Base-by-base conservation (phyloP, 2,888 invertebrate species). In the Acheta domesticus region DNA sequence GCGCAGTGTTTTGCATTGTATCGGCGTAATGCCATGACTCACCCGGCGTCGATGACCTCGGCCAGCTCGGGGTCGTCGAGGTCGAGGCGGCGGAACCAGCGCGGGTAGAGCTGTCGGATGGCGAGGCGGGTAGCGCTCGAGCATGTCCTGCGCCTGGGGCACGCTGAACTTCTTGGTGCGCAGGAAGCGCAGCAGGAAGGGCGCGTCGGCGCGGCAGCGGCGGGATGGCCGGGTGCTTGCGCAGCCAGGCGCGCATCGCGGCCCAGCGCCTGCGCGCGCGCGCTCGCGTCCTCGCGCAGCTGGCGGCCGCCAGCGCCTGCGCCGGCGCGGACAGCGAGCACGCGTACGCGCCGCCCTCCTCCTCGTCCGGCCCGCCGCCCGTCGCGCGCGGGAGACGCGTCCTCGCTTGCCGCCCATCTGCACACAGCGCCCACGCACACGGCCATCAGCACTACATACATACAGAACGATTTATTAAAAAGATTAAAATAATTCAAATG, bases 81-180 rank as follows among this genome's bases (percentile, higher is more conserved):
- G 84, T 96, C 94, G 77, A 96, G 88, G 80, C 93, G 92, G 83
- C 91, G 90, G 88, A 96, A 97, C 96, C 96, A 96, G 78, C 93
- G 91, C 0, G 96, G 94, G 84, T 95, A 93, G 84, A 95, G 89
- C 86, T 95, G 94, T 11, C 96, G 89, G 83, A 96, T 94, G 49
- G 93, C 93, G 79, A 97, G 88, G n/a, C n/a, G n/a, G n/a, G 86
- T 96, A 97, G 77, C 94, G 91, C 86, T 96, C 96, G 83, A 97
- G 87, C 78, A 86, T 85, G 78, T 85, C 85, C 81, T 86, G 86
- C 1, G 87, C 86, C 81, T 84, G 83, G 11, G 84, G 84, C 48
- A 87, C 83, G 76, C 84, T 84, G 83, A 84, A 87, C 84, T 86
- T 87, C 81, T 86, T 85, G 79, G 85, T 84, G 16, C 87, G 84